Conservation (phyloP, 2,888 invertebrate genomes). For the Lithophane socia region DNA sequence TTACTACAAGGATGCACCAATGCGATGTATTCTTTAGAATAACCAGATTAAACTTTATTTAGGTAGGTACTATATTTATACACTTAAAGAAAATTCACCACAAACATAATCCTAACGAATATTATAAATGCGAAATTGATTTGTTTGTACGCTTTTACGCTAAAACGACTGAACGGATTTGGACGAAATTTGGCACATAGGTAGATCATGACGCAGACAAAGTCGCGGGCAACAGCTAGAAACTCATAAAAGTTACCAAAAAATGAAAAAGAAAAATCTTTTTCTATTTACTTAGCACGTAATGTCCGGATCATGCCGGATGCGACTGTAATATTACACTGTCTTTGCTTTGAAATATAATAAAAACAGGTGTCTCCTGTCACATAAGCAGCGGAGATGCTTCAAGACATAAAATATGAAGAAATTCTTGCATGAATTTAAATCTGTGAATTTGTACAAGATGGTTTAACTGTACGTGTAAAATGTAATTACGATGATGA, state of each 20-base stretch:
- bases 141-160: too few relatives aligned
- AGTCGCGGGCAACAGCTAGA: too few relatives aligned
- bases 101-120: not conserved
- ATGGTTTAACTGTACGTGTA: not conserved
- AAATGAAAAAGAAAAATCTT: constrained; percentile 3
- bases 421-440: constrained; percentile 4
- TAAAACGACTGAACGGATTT: too few relatives aligned
- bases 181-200: too few relatives aligned
- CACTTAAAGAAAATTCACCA: not conserved
- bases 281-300: constrained; percentile 56
- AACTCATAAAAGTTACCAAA: not conserved
- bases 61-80: not conserved
- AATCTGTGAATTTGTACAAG: not conserved
- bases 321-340: constrained; percentile 67
- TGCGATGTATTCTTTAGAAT: not conserved
- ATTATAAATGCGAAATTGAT: too few relatives aligned
- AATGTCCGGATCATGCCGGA: constrained; percentile 62
- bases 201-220: too few relatives aligned
- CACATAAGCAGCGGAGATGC: constrained; percentile 22
- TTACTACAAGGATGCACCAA: not conserved
- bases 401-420: constrained; percentile 22
- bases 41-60: not conserved
- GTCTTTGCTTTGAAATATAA: constrained; percentile 73
- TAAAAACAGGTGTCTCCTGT: constrained; percentile 59
- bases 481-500: not conserved